Conservation (phyloP, 1,140 invertebrate species). For the Pseudomyrmex pallidus region DNA sequence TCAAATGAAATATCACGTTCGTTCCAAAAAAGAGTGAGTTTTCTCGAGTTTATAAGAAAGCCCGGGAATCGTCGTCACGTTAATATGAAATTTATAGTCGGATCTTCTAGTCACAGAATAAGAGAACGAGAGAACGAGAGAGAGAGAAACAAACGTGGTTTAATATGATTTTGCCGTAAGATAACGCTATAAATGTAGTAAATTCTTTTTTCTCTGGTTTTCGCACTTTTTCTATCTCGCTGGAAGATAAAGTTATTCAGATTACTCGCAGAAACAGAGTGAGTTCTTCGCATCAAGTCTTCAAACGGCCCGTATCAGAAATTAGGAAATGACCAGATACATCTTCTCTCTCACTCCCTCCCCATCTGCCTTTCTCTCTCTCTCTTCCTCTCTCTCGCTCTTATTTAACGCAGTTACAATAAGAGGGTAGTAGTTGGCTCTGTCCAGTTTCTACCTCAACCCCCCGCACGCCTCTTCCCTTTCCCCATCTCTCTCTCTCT, state of each 20-base stretch:
- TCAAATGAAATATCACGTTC: not conserved
- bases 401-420: constrained; percentile 77
- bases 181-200: constrained; percentile 51
- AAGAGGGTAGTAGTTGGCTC: constrained; percentile 71
- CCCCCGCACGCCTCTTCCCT: constrained; percentile 39
- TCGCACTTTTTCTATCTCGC: constrained; percentile 24
- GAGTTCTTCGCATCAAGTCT: constrained; percentile 45
- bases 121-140: constrained; percentile 49
- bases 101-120: constrained; percentile 24
- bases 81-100: not conserved
- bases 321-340: constrained; percentile 71
- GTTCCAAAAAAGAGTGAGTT: too few relatives aligned
- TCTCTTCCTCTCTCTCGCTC: constrained; percentile 52
- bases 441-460: constrained; percentile 68
- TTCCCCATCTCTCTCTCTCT: constrained; percentile 49
- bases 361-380: not conserved
- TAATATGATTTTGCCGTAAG: constrained; percentile 66
- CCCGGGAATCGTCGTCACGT: not conserved
- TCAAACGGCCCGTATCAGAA: constrained; percentile 68
- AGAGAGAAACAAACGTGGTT: constrained; percentile 25
- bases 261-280: constrained; percentile 54
- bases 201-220: constrained; percentile 52
- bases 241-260: constrained; percentile 64
- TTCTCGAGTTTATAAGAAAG: not conserved
- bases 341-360: constrained; percentile 20